Percentiles rank a stretch among this genome's conserved stretches.
Conservation (phyloP, 2,797 vertebrate genomes). For the Sebastes minor region DNA sequence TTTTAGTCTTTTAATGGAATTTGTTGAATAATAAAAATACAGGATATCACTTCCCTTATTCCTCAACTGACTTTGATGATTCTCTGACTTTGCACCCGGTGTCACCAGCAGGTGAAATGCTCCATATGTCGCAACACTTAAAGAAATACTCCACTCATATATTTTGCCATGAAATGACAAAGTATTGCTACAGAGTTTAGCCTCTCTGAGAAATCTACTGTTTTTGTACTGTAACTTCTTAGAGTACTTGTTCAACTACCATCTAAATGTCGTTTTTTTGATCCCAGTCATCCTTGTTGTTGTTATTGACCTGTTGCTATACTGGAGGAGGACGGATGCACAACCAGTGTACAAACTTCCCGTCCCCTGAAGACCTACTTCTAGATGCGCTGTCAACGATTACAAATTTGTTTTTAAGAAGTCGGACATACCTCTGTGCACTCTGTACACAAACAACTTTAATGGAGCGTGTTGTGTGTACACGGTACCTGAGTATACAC, state of each 20-base stretch:
- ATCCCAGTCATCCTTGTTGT: background rate
- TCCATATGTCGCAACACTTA: background rate
- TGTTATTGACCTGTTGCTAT: background rate
- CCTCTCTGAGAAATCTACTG: background rate
- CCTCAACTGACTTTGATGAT: background rate
- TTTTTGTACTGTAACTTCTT: background rate
- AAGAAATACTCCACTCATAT: background rate
- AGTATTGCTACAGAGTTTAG: background rate
- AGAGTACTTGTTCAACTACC: background rate
- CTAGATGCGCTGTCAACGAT: background rate
- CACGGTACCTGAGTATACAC: background rate
- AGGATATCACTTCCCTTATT: background rate
- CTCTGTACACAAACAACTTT: slow-evolving; percentile 57
- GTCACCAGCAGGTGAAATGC: background rate
- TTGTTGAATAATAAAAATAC: background rate
- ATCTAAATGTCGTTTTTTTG: background rate
- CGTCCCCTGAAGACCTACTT: slow-evolving; percentile 26
- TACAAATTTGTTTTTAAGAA: background rate
- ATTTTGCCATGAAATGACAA: no score
- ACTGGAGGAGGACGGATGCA: background rate
- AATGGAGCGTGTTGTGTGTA: slow-evolving; percentile 28
- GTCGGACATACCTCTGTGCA: slow-evolving; percentile 28
- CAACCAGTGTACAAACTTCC: background rate
- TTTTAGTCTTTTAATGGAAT: background rate
- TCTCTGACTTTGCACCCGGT: background rate